Conservation (phyloP, 2,113 vertebrate genomes). For the Charina bottae region DNA sequence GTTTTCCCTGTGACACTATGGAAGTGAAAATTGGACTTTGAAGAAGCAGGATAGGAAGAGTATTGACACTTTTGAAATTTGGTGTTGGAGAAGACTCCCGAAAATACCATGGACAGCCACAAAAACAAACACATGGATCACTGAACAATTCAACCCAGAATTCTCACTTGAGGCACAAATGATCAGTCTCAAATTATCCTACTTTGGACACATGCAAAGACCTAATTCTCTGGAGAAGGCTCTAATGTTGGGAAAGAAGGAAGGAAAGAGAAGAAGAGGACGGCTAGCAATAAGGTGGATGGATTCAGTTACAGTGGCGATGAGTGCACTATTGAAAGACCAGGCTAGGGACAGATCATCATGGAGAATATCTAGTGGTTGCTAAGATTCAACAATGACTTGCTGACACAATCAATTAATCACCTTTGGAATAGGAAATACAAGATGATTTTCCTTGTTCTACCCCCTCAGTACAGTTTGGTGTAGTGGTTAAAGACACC, state of each 20-base stretch:
- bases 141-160: too few relatives aligned
- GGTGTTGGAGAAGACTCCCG: too few relatives aligned
- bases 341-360: background rate
- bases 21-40: too few relatives aligned
- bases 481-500: background rate
- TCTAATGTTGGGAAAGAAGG: background rate
- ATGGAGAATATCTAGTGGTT: background rate
- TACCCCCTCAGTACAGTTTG: background rate
- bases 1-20: too few relatives aligned
- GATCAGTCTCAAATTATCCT: background rate
- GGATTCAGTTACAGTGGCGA: background rate
- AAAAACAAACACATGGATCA: too few relatives aligned
- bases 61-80: too few relatives aligned
- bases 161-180: too few relatives aligned
- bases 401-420: background rate
- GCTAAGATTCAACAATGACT: too few relatives aligned
- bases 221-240: background rate
- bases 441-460: background rate
- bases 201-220: background rate
- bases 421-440: background rate
- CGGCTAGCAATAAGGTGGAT: background rate
- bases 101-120: too few relatives aligned
- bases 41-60: too few relatives aligned
- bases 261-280: background rate
- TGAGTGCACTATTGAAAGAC: background rate